Conservation (phyloP, 2,888 invertebrate species). For the Netelia melanura region DNA sequence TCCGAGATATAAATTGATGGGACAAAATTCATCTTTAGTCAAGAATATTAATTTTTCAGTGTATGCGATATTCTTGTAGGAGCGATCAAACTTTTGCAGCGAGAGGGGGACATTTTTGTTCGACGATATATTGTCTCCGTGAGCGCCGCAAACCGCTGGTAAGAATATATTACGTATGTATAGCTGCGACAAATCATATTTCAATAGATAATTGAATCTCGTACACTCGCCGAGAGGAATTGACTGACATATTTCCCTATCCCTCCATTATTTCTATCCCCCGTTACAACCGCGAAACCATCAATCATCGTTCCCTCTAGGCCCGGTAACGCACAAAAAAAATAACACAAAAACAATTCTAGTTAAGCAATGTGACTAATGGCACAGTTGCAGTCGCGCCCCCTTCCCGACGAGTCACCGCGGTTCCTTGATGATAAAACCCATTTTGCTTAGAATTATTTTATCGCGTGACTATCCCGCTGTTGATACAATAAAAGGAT, state of each 20-base stretch:
- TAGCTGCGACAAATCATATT: constrained; percentile 61
- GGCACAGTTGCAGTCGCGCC: constrained; percentile 32
- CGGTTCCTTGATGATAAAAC: constrained; percentile 60
- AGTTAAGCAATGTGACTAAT: constrained; percentile 65
- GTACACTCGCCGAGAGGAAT: constrained; percentile 44
- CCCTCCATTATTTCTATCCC: constrained; percentile 46
- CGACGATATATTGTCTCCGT: constrained; percentile 61
- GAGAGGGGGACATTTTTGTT: constrained; percentile 32
- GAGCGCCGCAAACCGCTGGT: constrained; percentile 27
- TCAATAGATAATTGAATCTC: constrained; percentile 67
- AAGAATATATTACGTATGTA: constrained; percentile 46
- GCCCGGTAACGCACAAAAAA: constrained; percentile 27
- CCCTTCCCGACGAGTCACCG: constrained; percentile 15
- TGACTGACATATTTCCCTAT: constrained; percentile 56
- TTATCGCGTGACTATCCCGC: constrained; percentile 62
- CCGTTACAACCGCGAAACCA: constrained; percentile 31
- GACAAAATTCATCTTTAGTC: constrained; percentile 47
- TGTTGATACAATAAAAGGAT: constrained; percentile 43
- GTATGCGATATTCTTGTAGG: constrained; percentile 49
- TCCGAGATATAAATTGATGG: constrained; percentile 49
- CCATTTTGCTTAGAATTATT: constrained; percentile 65
- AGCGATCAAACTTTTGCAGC: constrained; percentile 29
- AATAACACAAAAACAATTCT: constrained; percentile 49
- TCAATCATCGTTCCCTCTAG: constrained; percentile 59
- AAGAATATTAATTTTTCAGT: constrained; percentile 19